Base-by-base conservation (phyloP, 2,113 vertebrate genomes). In the Ascaphus truei region DNA sequence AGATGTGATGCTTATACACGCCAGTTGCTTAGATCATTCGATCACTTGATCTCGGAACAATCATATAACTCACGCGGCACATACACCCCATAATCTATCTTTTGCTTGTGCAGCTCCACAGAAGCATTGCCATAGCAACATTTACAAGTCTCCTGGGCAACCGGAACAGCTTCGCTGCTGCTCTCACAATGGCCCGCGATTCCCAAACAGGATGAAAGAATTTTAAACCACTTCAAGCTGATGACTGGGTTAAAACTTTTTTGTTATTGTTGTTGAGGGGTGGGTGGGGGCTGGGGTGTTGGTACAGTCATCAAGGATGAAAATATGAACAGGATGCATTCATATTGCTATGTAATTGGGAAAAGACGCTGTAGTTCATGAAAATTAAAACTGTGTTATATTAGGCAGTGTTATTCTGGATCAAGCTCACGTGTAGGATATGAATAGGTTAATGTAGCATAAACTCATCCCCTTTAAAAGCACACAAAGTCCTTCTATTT, bases 81-180 rank as follows among this genome's bases (percentile, higher is more conserved):
- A 80, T 68, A 71, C 68, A 89, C 87, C 86, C 85, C 85, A 83
- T 90, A 91, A 88, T 88, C 87, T n/a, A n/a, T 82, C 86, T 75
- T 73, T 80, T 77, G 78, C 78, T 84, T 83, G 80, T 83, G 75
- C 79, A 16, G 80, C 79, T 83, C 81, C 56, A 56, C 59, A 82
- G 78, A 81, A 78, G 74, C 76, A 86, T 88, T 18, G 30, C 89
- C 88, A 91, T 85, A 79, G 90, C 82, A 92, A 93, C 88, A 81
- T 85, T 88, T 84, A 88, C 76, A 79, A 80, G 84, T 89, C 82
- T 83, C 88, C 78, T 64, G 83, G 83, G 84, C 87, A 86, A 90
- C 81, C 16, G 77, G 80, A 88, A 84, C 79, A 81, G 82, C 82
- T 80, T 82, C 72, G 6, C n/a, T 34, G 71, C 76, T 82, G 64